Conservation (phyloP, 2,888 invertebrate genomes). For the Crocallis elinguaria region DNA sequence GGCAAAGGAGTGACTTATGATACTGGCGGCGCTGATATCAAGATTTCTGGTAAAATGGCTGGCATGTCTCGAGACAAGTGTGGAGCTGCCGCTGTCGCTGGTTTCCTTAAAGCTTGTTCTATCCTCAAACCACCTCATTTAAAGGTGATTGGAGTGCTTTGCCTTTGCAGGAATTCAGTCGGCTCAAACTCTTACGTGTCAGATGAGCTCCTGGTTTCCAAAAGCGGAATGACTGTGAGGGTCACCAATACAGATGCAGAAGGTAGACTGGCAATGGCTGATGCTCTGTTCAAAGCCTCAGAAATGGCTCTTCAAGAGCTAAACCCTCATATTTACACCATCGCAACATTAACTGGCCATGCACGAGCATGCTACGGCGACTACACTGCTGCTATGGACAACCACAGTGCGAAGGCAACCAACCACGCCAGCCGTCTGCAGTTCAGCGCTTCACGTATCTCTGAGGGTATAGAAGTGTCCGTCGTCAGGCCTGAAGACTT, state of each 20-base stretch:
- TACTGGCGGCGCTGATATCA: conserved; percentile 92
- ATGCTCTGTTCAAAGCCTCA: conserved; percentile 85
- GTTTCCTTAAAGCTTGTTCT: conserved; percentile 92
- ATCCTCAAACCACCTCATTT: conserved; percentile 89
- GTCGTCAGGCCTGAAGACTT: conserved; percentile 89
- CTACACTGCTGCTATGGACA: conserved; percentile 90
- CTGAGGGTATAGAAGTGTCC: conserved; percentile 92
- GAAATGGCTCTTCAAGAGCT: conserved; percentile 86
- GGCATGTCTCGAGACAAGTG: conserved; percentile 97
- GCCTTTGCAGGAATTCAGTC: conserved; percentile 94
- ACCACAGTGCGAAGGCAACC: conserved; percentile 86
- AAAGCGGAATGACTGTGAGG: conserved; percentile 91
- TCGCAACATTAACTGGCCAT: conserved; percentile 94
- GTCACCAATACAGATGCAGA: conserved; percentile 97
- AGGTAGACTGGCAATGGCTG: conserved; percentile 95
- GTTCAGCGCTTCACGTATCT: conserved; percentile 86
- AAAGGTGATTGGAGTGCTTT: conserved; percentile 90
- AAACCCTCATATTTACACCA: conserved; percentile 93
- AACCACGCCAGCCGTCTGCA: conserved; percentile 87
- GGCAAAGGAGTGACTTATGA: conserved; percentile 95
- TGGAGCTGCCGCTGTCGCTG: conserved; percentile 95
- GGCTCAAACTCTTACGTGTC: conserved; percentile 93
- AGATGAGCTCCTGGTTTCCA: conserved; percentile 92
- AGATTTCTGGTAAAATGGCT: conserved; percentile 88
- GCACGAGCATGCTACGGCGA: conserved; percentile 88